These are phyloP conservation scores for Mobula birostris DNA, from an alignment of 2,113 vertebrate species.

Conservation along the genomic window DNA sequence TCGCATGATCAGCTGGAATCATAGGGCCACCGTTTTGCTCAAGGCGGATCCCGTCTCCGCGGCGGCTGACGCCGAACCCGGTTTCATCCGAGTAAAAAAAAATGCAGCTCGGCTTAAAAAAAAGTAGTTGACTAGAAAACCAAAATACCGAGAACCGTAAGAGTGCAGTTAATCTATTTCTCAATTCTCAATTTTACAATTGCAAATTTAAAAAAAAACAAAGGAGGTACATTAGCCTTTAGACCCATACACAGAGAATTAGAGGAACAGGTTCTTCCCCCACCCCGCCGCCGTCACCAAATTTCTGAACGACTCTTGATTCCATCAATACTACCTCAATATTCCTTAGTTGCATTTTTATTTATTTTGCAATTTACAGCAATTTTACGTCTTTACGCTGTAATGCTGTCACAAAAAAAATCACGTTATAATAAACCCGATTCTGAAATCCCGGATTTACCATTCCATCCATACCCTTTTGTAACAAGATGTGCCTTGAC, in stretches of 20 bases:
- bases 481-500: not conserved
- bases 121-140: not conserved
- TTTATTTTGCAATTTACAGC: too few relatives aligned
- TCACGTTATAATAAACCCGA: too few relatives aligned
- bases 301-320: too few relatives aligned
- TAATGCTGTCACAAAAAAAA: too few relatives aligned
- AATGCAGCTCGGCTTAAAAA: not conserved
- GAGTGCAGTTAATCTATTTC: too few relatives aligned
- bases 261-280: too few relatives aligned
- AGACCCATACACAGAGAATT: too few relatives aligned
- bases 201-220: not conserved
- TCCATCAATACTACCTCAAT: not conserved
- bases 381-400: too few relatives aligned
- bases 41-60: not conserved
- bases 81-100: not conserved
- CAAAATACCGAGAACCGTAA: not conserved
- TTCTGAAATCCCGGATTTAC: too few relatives aligned
- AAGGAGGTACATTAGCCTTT: too few relatives aligned
- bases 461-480: not conserved
- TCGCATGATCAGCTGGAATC: conserved; percentile 17
- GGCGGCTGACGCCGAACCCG: not conserved
- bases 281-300: too few relatives aligned
- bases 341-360: not conserved
- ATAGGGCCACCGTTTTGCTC: not conserved
- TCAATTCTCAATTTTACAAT: not conserved